Evolutionary conservation across 2,113 vertebrate species (phyloP), one percentile per base, ranked within the genome.

Genomic region (Alethe diademata): DNA sequence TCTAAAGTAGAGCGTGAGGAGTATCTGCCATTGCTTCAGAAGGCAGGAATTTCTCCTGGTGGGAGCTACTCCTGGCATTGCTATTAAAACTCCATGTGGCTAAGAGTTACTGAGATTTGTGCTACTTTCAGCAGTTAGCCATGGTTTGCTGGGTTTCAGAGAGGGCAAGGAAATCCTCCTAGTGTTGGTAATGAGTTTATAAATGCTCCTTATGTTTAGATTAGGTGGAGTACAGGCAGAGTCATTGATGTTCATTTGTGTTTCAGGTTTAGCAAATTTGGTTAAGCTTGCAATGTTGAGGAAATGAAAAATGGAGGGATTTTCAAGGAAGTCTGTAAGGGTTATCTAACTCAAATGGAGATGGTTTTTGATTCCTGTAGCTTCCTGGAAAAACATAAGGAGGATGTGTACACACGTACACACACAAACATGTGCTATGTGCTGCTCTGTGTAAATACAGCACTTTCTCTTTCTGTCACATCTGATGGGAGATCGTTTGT

Each of bases 401-500:
- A 76, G 88, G 26, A 16, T 73, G 64, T 24, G 58, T 70, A 6
- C 31, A 23, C 33, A 43, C 2, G 45, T 72, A 47, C 58, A 57
- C 58, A 48, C 66, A n/a, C 50, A 31, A 38, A 78, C 42, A 80
- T n/a, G 83, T 76, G 60, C 22, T 83, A 1, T 5, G 36, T 58
- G 81, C 71, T 66, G 33, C 78, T 79, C 81, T 36, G 0, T 61
- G 84, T 84, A 84, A 92, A 86, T 86, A 92, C 78, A 86, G 87
- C 90, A 95, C 58, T 65, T 82, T 86, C 70, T 48, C 50, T 88
- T 91, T 78, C 78, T 76, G 33, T 85, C 91, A 25, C 58, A 73
- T 85, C 74, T 70, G 62, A 88, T 50, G 48, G 28, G 58, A 79
- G 57, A 74, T 17, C 66, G 58, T 15, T 14, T 79, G 16, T 54